These are phyloP conservation scores for Anoplolepis gracilipes DNA, from an alignment of 1,140 invertebrate genomes.

Conservation along the genomic window DNA sequence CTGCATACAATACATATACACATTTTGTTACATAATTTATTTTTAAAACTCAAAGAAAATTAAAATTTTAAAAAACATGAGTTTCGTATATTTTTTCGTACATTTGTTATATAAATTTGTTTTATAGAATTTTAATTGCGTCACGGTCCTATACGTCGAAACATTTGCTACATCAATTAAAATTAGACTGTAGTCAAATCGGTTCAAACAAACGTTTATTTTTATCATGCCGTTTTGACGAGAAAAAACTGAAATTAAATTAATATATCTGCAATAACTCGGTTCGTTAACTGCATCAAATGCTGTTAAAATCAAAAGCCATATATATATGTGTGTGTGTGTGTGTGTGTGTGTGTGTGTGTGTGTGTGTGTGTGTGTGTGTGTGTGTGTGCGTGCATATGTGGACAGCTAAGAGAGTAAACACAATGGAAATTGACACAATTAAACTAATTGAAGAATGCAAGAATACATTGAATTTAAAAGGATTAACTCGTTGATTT, in stretches of 20 bases:
- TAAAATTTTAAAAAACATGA: background rate
- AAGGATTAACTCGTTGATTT: background rate
- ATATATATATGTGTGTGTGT: too few species aligned
- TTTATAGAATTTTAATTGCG: conserved; percentile 9
- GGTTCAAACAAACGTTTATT: conserved; percentile 5
- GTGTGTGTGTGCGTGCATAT: too few species aligned
- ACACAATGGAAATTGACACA: too few species aligned
- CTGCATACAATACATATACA: too few species aligned
- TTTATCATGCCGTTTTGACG: background rate
- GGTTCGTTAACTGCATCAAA: background rate
- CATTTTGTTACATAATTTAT: background rate
- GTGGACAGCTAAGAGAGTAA: background rate
- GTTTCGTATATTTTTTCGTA: background rate
- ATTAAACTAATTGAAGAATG: background rate
- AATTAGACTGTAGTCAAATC: conserved; percentile 27
- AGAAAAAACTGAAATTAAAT: conserved; percentile 7
- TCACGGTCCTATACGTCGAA: background rate
- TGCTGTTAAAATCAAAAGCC: background rate
- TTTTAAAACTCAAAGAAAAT: background rate
- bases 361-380: too few species aligned
- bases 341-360: too few species aligned
- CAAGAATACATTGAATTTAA: background rate
- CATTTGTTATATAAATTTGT: background rate
- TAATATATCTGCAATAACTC: conserved; percentile 16
- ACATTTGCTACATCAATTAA: conserved; percentile 31